A percentile compares a stretch with the other conserved stretches of the same genome.
Evolutionary conservation across 92 coral and sea anemone species (phyloP).

Genomic region (Nematostella vectensis): DNA sequence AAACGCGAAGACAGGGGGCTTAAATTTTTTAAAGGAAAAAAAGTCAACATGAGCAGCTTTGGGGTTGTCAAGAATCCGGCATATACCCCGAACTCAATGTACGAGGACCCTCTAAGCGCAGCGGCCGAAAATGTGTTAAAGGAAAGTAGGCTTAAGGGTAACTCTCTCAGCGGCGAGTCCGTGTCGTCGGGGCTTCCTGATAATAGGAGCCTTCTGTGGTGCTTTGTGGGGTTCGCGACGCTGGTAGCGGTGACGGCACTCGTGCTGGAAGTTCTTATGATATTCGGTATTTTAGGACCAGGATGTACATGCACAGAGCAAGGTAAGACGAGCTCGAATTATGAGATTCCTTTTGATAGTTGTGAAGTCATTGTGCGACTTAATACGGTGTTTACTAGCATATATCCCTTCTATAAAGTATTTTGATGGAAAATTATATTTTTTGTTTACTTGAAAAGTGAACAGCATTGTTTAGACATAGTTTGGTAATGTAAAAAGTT

Average conservation of each 20-base stretch:
- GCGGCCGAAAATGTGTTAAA: not conserved
- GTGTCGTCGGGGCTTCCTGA: not conserved
- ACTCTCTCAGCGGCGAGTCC: not conserved
- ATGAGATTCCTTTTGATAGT: too few relatives aligned
- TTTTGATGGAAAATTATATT: too few relatives aligned
- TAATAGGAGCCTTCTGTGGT: not conserved
- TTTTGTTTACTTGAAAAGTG: too few relatives aligned
- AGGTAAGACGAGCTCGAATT: not conserved
- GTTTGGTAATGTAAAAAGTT: too few relatives aligned
- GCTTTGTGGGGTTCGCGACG: not conserved
- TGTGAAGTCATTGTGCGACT: too few relatives aligned
- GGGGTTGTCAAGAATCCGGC: not conserved
- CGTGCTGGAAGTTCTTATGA: not conserved
- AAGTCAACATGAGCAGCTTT: too few relatives aligned
- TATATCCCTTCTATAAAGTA: too few relatives aligned
- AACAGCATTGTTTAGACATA: too few relatives aligned
- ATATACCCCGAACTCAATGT: not conserved
- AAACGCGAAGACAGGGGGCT: too few relatives aligned
- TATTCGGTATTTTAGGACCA: not conserved
- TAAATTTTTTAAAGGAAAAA: too few relatives aligned
- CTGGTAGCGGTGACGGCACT: not conserved
- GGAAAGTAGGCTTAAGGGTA: not conserved
- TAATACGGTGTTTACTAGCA: too few relatives aligned
- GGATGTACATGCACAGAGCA: not conserved
- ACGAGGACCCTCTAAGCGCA: not conserved